Percentiles rank a stretch among this genome's conserved stretches.
phyloP scores from a whole-genome alignment of 2,888 invertebrate species.

The Caenorhabditis drosophilae region DNA sequence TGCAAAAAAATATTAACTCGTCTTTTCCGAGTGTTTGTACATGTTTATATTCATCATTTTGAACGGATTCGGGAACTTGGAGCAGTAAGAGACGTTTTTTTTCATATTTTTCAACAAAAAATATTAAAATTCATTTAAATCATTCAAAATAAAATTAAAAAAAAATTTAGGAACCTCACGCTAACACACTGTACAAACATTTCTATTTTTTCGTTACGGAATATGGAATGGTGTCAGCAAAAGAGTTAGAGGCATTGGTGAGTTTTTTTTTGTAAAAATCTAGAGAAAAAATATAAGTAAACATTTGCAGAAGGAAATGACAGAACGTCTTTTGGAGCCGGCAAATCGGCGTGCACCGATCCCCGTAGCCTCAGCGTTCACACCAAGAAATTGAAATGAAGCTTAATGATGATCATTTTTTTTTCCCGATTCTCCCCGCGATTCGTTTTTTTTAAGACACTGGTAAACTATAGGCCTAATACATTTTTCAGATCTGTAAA shows the following conservation, averaged over 20 bases:
- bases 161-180: slow-evolving; percentile 81
- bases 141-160: neutral
- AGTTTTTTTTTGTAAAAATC: slow-evolving; percentile 1
- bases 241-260: slow-evolving; percentile 83
- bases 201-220: slow-evolving; percentile 90
- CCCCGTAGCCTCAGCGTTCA: slow-evolving; percentile 28
- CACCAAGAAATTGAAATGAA: slow-evolving; percentile 1
- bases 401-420: too few species aligned
- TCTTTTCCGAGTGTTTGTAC: slow-evolving; percentile 87
- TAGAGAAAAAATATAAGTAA: neutral
- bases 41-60: slow-evolving; percentile 92
- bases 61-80: slow-evolving; percentile 85
- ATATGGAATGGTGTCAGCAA: slow-evolving; percentile 81
- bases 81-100: slow-evolving; percentile 74
- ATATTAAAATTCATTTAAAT: neutral
- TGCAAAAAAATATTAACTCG: slow-evolving; percentile 87
- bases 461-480: too few species aligned
- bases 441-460: too few species aligned
- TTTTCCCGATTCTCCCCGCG: too few species aligned
- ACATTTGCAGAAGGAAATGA: slow-evolving; percentile 57
- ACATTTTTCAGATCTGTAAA: too few species aligned
- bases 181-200: slow-evolving; percentile 91
- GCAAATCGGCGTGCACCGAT: slow-evolving; percentile 35
- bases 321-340: slow-evolving; percentile 51
- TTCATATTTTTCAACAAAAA: neutral